These are phyloP conservation scores for Pocota personata DNA, from an alignment of 2,888 invertebrate species.

Conservation along the genomic window DNA sequence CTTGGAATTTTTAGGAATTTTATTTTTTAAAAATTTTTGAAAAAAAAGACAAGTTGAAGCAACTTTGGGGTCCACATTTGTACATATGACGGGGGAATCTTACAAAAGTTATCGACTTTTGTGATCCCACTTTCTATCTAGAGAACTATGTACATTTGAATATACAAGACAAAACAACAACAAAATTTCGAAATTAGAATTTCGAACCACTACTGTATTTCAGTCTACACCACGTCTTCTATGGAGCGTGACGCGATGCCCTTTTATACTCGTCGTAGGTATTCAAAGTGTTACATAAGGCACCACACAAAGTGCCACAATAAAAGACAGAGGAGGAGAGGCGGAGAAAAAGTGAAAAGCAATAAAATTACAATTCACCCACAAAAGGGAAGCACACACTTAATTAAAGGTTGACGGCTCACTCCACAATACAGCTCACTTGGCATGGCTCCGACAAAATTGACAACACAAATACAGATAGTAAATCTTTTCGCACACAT, in stretches of 20 bases:
- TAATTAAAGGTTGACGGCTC: conserved; percentile 67
- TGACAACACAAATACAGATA: conserved; percentile 32
- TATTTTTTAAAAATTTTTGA: too few relatives aligned
- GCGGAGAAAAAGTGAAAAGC: conserved; percentile 55
- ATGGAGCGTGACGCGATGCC: conserved; percentile 61
- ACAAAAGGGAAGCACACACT: conserved; percentile 69
- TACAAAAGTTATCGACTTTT: too few relatives aligned
- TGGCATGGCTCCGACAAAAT: conserved; percentile 26
- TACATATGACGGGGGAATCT: too few relatives aligned
- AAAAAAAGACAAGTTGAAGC: too few relatives aligned
- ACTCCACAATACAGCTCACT: conserved; percentile 10
- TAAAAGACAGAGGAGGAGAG: neutral
- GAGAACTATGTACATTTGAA: too few relatives aligned
- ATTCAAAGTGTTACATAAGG: conserved; percentile 68
- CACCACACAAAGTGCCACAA: conserved; percentile 47
- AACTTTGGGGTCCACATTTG: too few relatives aligned
- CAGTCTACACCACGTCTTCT: conserved; percentile 24
- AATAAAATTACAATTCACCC: conserved; percentile 60
- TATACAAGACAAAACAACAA: neutral
- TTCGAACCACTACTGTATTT: conserved; percentile 32
- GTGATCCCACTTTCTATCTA: too few relatives aligned
- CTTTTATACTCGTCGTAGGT: conserved; percentile 45
- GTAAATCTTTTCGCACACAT: conserved; percentile 57
- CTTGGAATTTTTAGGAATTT: too few relatives aligned
- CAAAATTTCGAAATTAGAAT: neutral